phyloP scores from a whole-genome alignment of 2,113 vertebrate genomes.

The Protobothrops mucrosquamatus region DNA sequence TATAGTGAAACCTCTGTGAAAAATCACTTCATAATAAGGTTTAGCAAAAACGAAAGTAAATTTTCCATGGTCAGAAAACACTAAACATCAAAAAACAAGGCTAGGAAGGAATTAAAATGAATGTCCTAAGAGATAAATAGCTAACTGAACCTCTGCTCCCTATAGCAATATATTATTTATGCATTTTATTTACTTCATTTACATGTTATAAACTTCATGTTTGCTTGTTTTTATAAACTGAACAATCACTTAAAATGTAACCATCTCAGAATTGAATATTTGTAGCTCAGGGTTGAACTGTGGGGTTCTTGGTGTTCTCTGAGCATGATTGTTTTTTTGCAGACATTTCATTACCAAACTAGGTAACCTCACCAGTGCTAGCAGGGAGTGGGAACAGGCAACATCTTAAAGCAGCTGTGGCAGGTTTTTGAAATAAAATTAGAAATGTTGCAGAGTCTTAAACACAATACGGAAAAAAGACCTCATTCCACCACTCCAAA shows the following conservation, averaged over 20 bases:
- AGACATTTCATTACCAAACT: neutral
- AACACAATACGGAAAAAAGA: too few relatives aligned
- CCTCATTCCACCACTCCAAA: too few relatives aligned
- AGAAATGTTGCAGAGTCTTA: too few relatives aligned
- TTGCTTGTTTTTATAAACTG: neutral
- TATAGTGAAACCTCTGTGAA: neutral
- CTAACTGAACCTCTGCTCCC: neutral
- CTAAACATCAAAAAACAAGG: neutral
- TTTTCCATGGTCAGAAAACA: neutral
- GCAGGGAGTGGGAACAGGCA: neutral
- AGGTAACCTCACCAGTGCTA: neutral
- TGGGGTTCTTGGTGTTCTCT: neutral
- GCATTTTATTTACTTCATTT: neutral
- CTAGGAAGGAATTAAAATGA: neutral
- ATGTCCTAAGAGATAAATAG: neutral
- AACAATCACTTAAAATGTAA: neutral
- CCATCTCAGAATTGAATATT: neutral
- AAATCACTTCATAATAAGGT: neutral
- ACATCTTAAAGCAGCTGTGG: neutral
- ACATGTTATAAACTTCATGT: neutral
- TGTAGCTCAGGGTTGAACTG: neutral
- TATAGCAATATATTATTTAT: neutral
- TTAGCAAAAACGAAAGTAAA: neutral
- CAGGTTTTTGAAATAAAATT: too few relatives aligned
- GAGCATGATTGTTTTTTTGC: neutral